Base-by-base conservation (phyloP, 1,140 invertebrate genomes). In the Archivesica marissinica region DNA sequence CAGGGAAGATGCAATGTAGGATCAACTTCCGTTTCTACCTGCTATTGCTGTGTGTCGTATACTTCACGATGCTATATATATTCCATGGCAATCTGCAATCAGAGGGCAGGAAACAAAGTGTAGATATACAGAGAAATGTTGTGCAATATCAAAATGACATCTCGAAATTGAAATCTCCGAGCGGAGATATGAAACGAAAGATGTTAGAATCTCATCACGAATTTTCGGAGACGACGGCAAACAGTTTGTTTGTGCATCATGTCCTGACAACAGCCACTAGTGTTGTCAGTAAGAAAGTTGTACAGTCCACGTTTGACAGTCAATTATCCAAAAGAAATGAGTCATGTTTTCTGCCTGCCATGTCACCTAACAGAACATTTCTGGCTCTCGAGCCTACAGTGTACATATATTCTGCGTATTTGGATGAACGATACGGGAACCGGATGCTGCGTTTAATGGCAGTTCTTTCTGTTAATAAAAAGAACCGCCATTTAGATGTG, bases 331-430 rank as follows among this genome's bases (percentile, higher is more conserved):
- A n/a, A n/a, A n/a, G n/a, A n/a, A n/a, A n/a, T n/a, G n/a, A n/a
- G n/a, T n/a, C n/a, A n/a, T 83, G 79, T 59, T 70, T 59, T 20
- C 20, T 81, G 50, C 39, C 85, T 3, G 33, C 79, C 17, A 44
- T 50, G 23, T 38, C 23, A 1, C 11, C 61, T 20, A 76, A 64
- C 20, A 81, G 79, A 56, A 74, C 50, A 15, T 90, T 88, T 56
- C 80, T 83, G 35, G 35, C 61, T 3, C 39, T 89, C 2, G 50
- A 85, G 15, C 25, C 77, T 6, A 74, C 79, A 3, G 76, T 87
- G 35, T 90, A 82, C 79, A 54, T 89, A n/a, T 90, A 90, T 66
- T 89, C 89, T 2, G 88, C 89, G 1, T 90, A 89, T 75, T 56
- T 88, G 2, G 89, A 90, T 75, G 70, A 70, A 3, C 77, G 64